phyloP scores from a whole-genome alignment of 2,113 vertebrate species.

The Danionella cerebrum region DNA sequence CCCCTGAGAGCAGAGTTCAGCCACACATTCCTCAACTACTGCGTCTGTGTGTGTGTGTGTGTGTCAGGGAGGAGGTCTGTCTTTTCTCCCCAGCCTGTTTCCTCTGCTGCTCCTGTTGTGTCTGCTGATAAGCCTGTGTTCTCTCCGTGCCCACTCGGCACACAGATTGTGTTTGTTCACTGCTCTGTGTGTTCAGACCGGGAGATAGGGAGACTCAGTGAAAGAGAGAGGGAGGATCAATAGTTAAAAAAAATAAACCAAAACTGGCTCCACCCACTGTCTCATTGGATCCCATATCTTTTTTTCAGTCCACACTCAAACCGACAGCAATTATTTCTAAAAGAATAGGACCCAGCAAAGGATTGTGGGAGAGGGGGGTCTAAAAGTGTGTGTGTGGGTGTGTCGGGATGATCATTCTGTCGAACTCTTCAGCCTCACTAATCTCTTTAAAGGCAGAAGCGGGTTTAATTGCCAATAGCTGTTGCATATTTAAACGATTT shows the following conservation, averaged over 20 bases:
- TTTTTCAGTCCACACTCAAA: not conserved
- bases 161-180: slow-evolving; percentile 2
- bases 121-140: slow-evolving; percentile 36
- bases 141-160: slow-evolving; percentile 8
- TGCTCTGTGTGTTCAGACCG: not conserved
- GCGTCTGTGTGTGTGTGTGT: slow-evolving; percentile 19
- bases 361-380: slow-evolving; percentile 8
- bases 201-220: not conserved
- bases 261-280: not conserved
- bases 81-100: slow-evolving; percentile 29
- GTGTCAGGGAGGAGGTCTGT: slow-evolving; percentile 21
- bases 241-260: slow-evolving; percentile 18
- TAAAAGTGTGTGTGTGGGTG: not conserved
- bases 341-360: slow-evolving; percentile 13
- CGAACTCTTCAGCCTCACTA: slow-evolving; percentile 40
- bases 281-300: not conserved
- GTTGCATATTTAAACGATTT: slow-evolving; percentile 46
- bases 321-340: slow-evolving; percentile 29
- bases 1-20: slow-evolving; percentile 15
- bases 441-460: slow-evolving; percentile 43
- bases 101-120: slow-evolving; percentile 32
- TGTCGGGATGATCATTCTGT: slow-evolving; percentile 41
- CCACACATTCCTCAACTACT: slow-evolving; percentile 13
- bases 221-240: not conserved
- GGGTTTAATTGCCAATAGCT: slow-evolving; percentile 43